A percentile compares a stretch with the other conserved stretches of the same genome.
Evolutionary conservation across 2,797 vertebrate genomes (phyloP).

Genomic region (Falco berigora): DNA sequence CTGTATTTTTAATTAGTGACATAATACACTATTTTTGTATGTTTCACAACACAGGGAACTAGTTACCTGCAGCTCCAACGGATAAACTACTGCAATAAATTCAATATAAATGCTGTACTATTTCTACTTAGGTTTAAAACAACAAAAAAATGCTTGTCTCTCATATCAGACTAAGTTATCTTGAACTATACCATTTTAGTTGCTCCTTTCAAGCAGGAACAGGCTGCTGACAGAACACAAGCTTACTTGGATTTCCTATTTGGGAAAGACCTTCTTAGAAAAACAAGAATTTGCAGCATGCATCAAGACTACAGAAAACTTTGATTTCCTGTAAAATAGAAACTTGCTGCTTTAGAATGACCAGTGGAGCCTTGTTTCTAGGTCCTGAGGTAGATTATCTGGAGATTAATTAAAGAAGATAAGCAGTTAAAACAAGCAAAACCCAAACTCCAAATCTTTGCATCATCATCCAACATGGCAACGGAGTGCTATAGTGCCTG

Average conservation of each 20-base stretch:
- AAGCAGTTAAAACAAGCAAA: background rate
- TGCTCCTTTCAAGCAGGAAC: background rate
- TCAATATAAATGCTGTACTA: background rate
- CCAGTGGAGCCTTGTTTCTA: background rate
- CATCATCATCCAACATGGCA: background rate
- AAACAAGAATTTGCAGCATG: background rate
- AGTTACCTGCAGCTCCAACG: background rate
- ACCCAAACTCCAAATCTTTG: background rate
- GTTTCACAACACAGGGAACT: background rate
- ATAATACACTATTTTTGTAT: background rate
- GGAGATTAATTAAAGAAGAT: background rate
- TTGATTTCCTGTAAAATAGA: background rate
- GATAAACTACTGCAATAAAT: background rate
- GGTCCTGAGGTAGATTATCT: background rate
- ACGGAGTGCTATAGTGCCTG: background rate
- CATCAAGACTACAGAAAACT: background rate
- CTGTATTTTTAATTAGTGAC: background rate
- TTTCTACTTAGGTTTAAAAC: background rate
- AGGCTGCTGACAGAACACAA: background rate
- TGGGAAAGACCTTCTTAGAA: background rate
- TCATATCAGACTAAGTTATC: background rate
- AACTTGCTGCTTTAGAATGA: background rate
- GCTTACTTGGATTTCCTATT: background rate
- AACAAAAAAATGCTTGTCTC: background rate
- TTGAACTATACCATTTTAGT: background rate